Conservation (phyloP, 2,797 vertebrate genomes). For the Pangasius larnaudii region DNA sequence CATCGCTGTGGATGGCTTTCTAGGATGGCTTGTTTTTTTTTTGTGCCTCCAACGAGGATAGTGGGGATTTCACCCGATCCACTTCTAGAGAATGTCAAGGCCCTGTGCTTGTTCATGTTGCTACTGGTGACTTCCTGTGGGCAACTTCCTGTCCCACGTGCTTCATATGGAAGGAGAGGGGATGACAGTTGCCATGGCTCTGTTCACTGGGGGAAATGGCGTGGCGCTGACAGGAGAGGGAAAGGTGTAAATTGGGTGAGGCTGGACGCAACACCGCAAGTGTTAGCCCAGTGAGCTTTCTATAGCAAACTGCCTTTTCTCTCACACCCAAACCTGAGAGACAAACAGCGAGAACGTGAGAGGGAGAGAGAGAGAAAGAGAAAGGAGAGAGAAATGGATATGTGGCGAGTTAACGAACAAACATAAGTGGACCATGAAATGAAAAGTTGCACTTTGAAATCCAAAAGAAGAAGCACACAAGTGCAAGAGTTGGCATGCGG, state of each 20-base stretch:
- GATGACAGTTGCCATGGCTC: slow-evolving; percentile 71
- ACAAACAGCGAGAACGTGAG: slow-evolving; percentile 35
- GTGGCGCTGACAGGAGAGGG: slow-evolving; percentile 68
- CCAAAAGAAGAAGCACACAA: slow-evolving; percentile 27
- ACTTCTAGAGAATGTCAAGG: slow-evolving; percentile 15
- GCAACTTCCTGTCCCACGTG: slow-evolving; percentile 37
- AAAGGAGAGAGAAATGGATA: neutral
- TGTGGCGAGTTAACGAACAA: slow-evolving; percentile 30
- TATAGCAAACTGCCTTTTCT: slow-evolving; percentile 62
- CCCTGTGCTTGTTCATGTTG: neutral
- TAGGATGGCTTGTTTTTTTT: slow-evolving; percentile 37
- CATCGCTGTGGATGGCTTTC: slow-evolving; percentile 69
- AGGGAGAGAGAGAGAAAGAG: neutral
- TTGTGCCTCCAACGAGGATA: slow-evolving; percentile 24
- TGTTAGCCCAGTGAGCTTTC: slow-evolving; percentile 66
- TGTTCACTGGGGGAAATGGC: slow-evolving; percentile 68
- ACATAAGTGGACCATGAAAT: slow-evolving; percentile 28
- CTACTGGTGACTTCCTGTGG: slow-evolving; percentile 39
- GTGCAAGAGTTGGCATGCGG: slow-evolving; percentile 22
- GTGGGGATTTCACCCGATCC: slow-evolving; percentile 39
- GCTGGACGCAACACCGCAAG: slow-evolving; percentile 72
- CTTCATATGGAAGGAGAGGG: slow-evolving; percentile 65
- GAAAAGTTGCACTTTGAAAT: slow-evolving; percentile 43
- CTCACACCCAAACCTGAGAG: slow-evolving; percentile 59
- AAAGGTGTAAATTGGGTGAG: slow-evolving; percentile 83